phyloP scores from a whole-genome alignment of 92 coral and sea anemone species.

The Epizoanthus ramosus region DNA sequence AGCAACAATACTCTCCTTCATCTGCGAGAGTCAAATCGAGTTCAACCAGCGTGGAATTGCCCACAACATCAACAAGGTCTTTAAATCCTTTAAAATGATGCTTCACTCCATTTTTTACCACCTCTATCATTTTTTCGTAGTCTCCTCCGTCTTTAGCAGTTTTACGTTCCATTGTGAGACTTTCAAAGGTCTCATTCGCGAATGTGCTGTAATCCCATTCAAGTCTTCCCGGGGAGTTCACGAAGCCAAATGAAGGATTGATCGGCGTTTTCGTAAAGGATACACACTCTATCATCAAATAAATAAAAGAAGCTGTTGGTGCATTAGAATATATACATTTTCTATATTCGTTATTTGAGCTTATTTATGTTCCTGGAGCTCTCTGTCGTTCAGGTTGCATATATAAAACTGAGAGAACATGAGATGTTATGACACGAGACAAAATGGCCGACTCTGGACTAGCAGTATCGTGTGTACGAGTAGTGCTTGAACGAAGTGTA shows the following conservation, averaged over 20 bases:
- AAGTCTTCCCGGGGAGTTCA: background rate
- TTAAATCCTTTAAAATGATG: background rate
- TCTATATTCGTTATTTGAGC: too few species aligned
- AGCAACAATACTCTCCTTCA: constrained; percentile 20
- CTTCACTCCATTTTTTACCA: background rate
- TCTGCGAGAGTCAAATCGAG: constrained; percentile 2
- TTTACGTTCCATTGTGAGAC: background rate
- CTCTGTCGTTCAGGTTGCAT: too few species aligned
- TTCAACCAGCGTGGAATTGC: constrained; percentile 6
- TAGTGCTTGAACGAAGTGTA: too few species aligned
- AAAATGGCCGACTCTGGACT: too few species aligned
- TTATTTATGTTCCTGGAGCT: too few species aligned
- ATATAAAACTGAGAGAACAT: too few species aligned
- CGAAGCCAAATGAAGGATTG: background rate
- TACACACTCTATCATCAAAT: background rate
- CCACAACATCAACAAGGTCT: background rate
- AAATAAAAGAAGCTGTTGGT: too few species aligned
- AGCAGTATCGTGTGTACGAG: too few species aligned
- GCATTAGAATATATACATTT: too few species aligned
- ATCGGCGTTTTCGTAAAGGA: background rate
- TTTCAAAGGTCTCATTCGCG: background rate
- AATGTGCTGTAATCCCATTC: background rate
- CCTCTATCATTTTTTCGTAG: background rate
- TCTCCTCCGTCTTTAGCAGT: background rate
- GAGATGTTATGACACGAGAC: too few species aligned